Evolutionary conservation across 92 coral and sea anemone species (phyloP).

Genomic region (Bergia puertoricense): DNA sequence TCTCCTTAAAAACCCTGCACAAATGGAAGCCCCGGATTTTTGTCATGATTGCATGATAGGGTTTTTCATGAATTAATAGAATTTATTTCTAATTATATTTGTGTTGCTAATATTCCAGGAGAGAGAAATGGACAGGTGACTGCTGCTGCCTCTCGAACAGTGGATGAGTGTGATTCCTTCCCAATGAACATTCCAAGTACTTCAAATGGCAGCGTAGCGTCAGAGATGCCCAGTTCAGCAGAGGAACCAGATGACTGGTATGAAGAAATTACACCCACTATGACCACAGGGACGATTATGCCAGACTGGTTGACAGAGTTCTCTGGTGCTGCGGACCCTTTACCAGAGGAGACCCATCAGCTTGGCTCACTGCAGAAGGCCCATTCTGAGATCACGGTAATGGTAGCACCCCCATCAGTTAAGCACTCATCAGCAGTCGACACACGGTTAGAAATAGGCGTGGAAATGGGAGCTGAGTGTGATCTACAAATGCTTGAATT

Average conservation of each 20-base stretch:
- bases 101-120: background rate
- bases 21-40: background rate
- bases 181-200: constrained; percentile 6
- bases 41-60: background rate
- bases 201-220: background rate
- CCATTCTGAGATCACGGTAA: constrained; percentile 6
- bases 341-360: constrained; percentile 21
- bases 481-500: constrained; percentile 78
- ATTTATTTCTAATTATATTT: background rate
- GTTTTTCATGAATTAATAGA: background rate
- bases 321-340: constrained; percentile 25
- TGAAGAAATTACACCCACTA: constrained; percentile 29
- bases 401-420: constrained; percentile 54
- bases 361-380: constrained; percentile 18
- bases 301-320: constrained; percentile 40
- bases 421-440: constrained; percentile 90
- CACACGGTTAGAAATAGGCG: constrained; percentile 87
- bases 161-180: constrained; percentile 27
- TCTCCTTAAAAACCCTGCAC: background rate
- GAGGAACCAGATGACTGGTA: constrained; percentile 42
- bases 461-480: constrained; percentile 96
- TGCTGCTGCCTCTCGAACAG: background rate
- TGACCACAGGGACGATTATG: constrained; percentile 18
- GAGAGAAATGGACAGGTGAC: constrained; percentile 14
- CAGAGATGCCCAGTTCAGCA: constrained; percentile 6